These are phyloP conservation scores for Hyles vespertilio DNA, from an alignment of 1,140 invertebrate genomes.

Conservation along the genomic window DNA sequence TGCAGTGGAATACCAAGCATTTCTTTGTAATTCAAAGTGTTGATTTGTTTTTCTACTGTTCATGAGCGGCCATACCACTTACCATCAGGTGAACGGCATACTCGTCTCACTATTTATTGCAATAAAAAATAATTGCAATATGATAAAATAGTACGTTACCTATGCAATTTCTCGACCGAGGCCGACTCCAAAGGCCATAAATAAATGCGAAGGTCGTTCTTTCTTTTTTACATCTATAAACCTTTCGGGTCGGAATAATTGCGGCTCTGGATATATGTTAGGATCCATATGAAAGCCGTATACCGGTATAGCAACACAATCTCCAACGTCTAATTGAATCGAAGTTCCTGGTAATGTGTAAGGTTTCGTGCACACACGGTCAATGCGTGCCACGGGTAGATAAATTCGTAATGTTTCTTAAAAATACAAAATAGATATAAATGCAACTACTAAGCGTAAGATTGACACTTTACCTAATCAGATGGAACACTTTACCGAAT, in stretches of 20 bases:
- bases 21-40: no score
- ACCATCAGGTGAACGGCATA: no score
- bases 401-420: constrained; percentile 79
- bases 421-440: constrained; percentile 27
- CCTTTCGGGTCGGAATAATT: constrained; percentile 78
- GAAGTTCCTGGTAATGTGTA: constrained; percentile 72
- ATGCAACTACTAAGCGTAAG: no score
- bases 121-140: no score
- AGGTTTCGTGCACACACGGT: constrained; percentile 69
- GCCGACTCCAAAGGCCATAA: constrained; percentile 84
- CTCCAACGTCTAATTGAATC: constrained; percentile 59
- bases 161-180: constrained; percentile 84
- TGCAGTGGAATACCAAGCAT: no score
- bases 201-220: constrained; percentile 74
- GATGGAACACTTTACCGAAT: no score
- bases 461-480: no score
- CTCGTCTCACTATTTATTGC: no score
- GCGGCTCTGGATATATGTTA: constrained; percentile 76
- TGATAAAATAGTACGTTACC: constrained; percentile 76
- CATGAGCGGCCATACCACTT: no score
- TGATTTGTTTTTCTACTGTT: no score
- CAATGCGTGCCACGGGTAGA: constrained; percentile 73
- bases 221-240: constrained; percentile 73
- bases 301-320: constrained; percentile 64
- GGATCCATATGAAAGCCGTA: constrained; percentile 78